Percentiles rank a stretch among this genome's conserved stretches.
phyloP scores from a whole-genome alignment of 1,140 invertebrate genomes.

The Drosophila pseudoananassae region DNA sequence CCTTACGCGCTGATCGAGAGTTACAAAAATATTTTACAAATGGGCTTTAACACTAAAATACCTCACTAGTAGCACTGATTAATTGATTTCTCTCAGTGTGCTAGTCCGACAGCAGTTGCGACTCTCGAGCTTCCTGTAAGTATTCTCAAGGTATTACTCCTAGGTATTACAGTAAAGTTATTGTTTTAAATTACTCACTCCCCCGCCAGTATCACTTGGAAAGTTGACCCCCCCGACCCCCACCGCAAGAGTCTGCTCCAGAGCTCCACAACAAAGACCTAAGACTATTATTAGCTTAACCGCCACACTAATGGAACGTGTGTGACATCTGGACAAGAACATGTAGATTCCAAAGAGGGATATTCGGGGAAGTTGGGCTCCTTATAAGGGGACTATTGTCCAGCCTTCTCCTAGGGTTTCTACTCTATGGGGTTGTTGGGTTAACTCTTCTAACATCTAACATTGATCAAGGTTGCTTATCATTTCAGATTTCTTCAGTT shows the following conservation, averaged over 20 bases:
- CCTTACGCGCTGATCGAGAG: background rate
- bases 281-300: background rate
- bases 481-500: background rate
- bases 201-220: conserved; percentile 12
- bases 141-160: background rate
- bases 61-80: background rate
- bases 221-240: background rate
- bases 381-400: no score
- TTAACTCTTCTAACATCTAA: background rate
- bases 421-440: background rate
- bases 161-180: conserved; percentile 15
- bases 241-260: background rate
- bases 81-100: background rate
- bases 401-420: no score
- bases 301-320: background rate
- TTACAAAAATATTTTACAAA: conserved; percentile 40
- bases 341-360: background rate
- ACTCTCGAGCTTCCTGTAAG: conserved; percentile 30
- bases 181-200: conserved; percentile 18
- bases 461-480: background rate
- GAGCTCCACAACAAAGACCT: background rate
- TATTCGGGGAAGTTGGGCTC: no score
- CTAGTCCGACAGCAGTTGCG: background rate
- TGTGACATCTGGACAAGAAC: background rate
- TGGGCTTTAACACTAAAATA: background rate